These are phyloP conservation scores for Petroica traversi DNA, from an alignment of 2,113 vertebrate genomes.

Conservation along the genomic window DNA sequence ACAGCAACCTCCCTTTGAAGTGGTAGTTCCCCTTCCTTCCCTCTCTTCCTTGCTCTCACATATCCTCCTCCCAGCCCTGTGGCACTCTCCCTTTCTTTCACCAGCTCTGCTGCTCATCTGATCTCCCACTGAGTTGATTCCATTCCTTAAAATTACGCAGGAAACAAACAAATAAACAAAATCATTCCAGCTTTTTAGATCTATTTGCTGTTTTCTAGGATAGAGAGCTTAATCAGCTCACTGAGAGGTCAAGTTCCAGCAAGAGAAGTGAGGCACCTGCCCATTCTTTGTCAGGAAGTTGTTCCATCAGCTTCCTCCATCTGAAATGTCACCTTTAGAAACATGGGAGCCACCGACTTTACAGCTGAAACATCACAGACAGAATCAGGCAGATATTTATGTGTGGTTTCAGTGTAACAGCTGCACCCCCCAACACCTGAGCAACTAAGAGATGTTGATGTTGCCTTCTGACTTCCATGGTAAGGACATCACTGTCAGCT, in stretches of 20 bases:
- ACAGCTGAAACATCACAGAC: not conserved
- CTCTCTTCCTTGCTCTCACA: not conserved
- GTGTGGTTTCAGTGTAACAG: not conserved
- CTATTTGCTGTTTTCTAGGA: not conserved
- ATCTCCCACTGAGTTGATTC: not conserved
- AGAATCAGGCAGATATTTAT: not conserved
- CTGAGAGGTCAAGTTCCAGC: not conserved
- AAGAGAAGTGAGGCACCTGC: not conserved
- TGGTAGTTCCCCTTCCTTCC: not conserved
- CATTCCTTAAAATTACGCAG: not conserved
- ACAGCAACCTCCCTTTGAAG: not conserved
- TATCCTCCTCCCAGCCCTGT: not conserved
- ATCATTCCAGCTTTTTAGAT: not conserved
- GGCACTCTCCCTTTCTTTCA: not conserved
- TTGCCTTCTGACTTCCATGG: not conserved
- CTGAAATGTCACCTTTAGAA: not conserved
- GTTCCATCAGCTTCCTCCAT: not conserved
- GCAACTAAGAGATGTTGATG: not conserved
- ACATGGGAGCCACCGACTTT: rapidly evolving
- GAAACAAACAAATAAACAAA: not conserved
- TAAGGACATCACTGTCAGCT: not conserved
- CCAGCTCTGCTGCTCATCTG: not conserved
- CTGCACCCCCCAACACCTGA: not conserved
- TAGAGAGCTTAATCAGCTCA: not conserved
- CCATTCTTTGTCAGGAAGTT: not conserved